Evolutionary conservation across 2,113 vertebrate species (phyloP).

Genomic region (Uropsilus gracilis): DNA sequence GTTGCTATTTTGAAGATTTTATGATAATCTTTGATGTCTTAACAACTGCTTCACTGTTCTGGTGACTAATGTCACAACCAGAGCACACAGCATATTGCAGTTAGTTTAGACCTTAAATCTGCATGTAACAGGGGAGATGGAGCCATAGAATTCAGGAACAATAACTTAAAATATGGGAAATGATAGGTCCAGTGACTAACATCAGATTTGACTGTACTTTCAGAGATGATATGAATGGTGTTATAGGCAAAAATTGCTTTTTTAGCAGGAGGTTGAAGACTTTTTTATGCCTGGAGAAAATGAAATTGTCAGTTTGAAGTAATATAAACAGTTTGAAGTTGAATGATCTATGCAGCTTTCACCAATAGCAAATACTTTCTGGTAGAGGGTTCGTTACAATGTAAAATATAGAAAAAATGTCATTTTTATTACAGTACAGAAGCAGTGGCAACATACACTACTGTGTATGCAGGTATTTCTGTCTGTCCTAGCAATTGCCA

Average conservation of each 20-base stretch:
- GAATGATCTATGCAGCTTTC: conserved; percentile 29
- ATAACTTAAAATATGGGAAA: neutral
- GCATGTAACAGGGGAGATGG: neutral
- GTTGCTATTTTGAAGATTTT: neutral
- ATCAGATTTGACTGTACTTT: conserved; percentile 1
- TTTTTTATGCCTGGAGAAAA: conserved; percentile 40
- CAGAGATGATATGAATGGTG: neutral
- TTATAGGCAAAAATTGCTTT: conserved; percentile 49
- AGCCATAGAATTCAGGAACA: neutral
- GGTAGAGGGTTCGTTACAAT: neutral
- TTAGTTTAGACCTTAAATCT: neutral
- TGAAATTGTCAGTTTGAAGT: conserved; percentile 55
- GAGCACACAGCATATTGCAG: neutral
- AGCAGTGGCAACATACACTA: neutral
- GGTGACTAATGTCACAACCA: neutral
- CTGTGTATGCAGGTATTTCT: neutral
- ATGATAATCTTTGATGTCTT: neutral
- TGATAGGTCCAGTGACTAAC: neutral
- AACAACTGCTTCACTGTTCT: neutral
- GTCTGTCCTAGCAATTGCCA: neutral
- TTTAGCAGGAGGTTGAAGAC: neutral
- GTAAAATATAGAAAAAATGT: neutral
- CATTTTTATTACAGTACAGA: neutral
- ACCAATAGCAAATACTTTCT: conserved; percentile 51
- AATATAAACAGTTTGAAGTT: conserved; percentile 48